These are phyloP conservation scores for Oxyteleia sp. DNA, from an alignment of 2,888 invertebrate species.

Conservation along the genomic window DNA sequence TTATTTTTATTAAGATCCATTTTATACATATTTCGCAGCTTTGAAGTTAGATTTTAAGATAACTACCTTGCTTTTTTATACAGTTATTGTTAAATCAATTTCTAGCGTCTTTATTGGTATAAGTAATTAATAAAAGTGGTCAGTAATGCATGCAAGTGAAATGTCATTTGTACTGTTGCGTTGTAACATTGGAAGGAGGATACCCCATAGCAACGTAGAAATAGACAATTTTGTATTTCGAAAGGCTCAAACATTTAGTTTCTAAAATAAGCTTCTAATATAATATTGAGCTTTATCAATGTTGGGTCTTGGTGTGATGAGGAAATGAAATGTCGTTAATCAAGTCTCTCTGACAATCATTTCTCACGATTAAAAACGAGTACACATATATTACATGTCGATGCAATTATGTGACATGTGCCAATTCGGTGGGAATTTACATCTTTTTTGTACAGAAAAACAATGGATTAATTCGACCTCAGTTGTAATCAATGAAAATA, in stretches of 20 bases:
- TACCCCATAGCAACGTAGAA: conserved; percentile 14
- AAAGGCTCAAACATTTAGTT: conserved; percentile 22
- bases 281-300: conserved; percentile 31
- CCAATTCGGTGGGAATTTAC: background rate
- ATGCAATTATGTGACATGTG: conserved; percentile 14
- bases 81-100: too few relatives aligned
- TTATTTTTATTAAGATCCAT: too few relatives aligned
- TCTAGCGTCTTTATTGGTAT: too few relatives aligned
- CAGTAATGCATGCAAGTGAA: too few relatives aligned
- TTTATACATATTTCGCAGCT: too few relatives aligned
- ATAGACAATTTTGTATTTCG: conserved; percentile 29
- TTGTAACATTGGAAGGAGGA: too few relatives aligned
- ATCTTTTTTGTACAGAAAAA: background rate
- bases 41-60: too few relatives aligned
- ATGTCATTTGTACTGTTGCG: too few relatives aligned
- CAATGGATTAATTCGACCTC: background rate
- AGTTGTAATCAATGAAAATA: too few relatives aligned
- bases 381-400: conserved; percentile 17
- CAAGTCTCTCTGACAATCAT: conserved; percentile 34
- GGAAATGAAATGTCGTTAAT: conserved; percentile 43
- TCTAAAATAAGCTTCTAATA: conserved; percentile 23
- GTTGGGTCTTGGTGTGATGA: conserved; percentile 25
- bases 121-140: too few relatives aligned
- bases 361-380: conserved; percentile 24
- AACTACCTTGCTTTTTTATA: too few relatives aligned